Evolutionary conservation across 1,140 invertebrate species (phyloP), one percentile per base, ranked within the genome.

Genomic region (Drosophila cardini): DNA sequence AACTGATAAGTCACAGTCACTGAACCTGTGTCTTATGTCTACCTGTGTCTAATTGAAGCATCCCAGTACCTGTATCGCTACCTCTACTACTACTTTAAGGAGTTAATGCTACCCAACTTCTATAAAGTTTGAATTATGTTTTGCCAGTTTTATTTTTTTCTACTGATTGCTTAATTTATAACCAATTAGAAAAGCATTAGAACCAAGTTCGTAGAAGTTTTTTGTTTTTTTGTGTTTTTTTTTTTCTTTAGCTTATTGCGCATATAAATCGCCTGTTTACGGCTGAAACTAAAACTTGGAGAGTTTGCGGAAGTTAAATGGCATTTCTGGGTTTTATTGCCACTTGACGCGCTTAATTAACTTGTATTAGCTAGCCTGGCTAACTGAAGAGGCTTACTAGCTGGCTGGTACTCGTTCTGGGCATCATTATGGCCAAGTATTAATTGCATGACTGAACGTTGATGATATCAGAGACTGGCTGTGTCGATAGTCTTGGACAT

Each of bases 121-220:
- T 38, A 38, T 38, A 38, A 11, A 38, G 36, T 38, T 11, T 11
- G 10, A 38, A 10, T 38, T 38, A 10, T n/a, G 10, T 9, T 34
- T 4, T 53, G 15, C n/a, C 21, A 26, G 46, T 36, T 50, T 9
- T 52, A 48, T 40, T 13, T 63, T 38, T 60, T 76, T 62, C 72
- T 71, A 71, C 65, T 72, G 84, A 84, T 75, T 87, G 78, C 76
- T 87, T 89, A 87, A 87, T 87, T 89, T 76, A 84, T 80, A 84
- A 78, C 84, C 84, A 89, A 89, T 89, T 89, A 89, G 77, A 89
- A 89, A 89, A 63, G 84, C 84, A 89, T 89, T 89, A 89, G 84
- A 73, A 55, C 64, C 18, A 42, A 30, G 48, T 34, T 48, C 21
- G 21, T 26, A 26, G 21, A 26, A 26, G 21, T 26, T 26, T 26